phyloP scores from a whole-genome alignment of 2,888 invertebrate species.

The Drosophila pegasa region DNA sequence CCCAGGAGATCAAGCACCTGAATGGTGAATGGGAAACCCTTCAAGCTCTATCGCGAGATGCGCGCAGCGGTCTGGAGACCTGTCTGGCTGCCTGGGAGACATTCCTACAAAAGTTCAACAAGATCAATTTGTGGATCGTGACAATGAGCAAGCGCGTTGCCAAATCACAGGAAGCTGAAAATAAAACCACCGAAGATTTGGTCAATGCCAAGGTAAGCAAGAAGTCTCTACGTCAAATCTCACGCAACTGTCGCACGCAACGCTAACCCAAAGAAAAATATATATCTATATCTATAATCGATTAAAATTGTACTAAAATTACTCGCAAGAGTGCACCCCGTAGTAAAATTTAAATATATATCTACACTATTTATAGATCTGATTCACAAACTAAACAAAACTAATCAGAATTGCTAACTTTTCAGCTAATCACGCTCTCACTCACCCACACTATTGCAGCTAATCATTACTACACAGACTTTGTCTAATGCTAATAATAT shows the following conservation, averaged over 20 bases:
- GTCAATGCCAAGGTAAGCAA: slow-evolving; percentile 89
- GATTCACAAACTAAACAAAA: slow-evolving; percentile 54
- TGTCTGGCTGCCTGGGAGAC: slow-evolving; percentile 93
- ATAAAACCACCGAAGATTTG: slow-evolving; percentile 92
- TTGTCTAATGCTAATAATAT: slow-evolving; percentile 55
- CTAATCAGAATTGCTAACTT: slow-evolving; percentile 59
- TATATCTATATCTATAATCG: not conserved
- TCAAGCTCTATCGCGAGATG: slow-evolving; percentile 91
- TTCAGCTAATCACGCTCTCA: slow-evolving; percentile 62
- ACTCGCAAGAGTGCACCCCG: slow-evolving; percentile 40
- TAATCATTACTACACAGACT: slow-evolving; percentile 71
- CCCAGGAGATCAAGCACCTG: slow-evolving; percentile 92
- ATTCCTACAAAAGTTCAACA: slow-evolving; percentile 90
- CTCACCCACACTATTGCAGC: slow-evolving; percentile 43
- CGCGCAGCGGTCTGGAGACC: slow-evolving; percentile 90
- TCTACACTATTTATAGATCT: slow-evolving; percentile 10
- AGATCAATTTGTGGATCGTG: slow-evolving; percentile 91
- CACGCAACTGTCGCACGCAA: slow-evolving; percentile 59
- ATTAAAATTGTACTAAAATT: slow-evolving; percentile 50
- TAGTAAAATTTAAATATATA: slow-evolving; percentile 37
- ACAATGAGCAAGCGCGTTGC: slow-evolving; percentile 89
- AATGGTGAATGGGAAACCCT: slow-evolving; percentile 93
- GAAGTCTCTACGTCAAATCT: slow-evolving; percentile 40
- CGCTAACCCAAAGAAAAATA: slow-evolving; percentile 58
- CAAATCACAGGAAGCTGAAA: slow-evolving; percentile 89